Evolutionary conservation across 2,888 invertebrate species (phyloP).

Genomic region (Cerceris ruficornis): DNA sequence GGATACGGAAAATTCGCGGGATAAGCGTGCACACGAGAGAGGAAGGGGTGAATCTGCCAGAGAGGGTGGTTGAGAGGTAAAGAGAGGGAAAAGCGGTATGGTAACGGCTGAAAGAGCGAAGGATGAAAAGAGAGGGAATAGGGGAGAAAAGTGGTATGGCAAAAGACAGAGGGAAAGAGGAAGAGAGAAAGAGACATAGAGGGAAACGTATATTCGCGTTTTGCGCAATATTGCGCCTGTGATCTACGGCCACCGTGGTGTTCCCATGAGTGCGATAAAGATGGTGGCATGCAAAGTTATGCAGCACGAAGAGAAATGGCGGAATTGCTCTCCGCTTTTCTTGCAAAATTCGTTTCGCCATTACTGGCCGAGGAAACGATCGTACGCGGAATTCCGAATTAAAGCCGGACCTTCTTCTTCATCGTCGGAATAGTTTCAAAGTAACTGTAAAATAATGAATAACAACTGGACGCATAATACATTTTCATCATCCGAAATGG

Average conservation of each 20-base stretch:
- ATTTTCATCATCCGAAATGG: too few species aligned
- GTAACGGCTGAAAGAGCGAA: slow-evolving; percentile 17
- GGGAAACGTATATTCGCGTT: slow-evolving; percentile 64
- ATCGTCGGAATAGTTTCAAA: too few species aligned
- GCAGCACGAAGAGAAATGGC: slow-evolving; percentile 68
- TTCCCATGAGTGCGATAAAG: slow-evolving; percentile 80
- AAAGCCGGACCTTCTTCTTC: not conserved
- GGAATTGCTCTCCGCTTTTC: slow-evolving; percentile 48
- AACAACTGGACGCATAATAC: too few species aligned
- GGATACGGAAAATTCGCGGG: slow-evolving; percentile 38
- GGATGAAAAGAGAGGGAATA: slow-evolving; percentile 5
- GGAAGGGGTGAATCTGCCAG: not conserved
- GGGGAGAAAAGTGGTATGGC: slow-evolving; percentile 3
- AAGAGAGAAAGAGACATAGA: slow-evolving; percentile 37
- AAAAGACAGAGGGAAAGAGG: slow-evolving; percentile 24
- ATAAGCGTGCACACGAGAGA: slow-evolving; percentile 32
- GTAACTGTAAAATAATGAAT: too few species aligned
- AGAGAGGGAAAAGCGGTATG: slow-evolving; percentile 39
- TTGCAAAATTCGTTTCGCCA: slow-evolving; percentile 56
- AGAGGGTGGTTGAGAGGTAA: slow-evolving; percentile 15
- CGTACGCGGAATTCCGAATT: slow-evolving; percentile 2
- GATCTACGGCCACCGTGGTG: slow-evolving; percentile 72
- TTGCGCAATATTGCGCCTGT: slow-evolving; percentile 75
- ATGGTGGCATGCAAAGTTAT: slow-evolving; percentile 69
- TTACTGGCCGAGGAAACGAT: slow-evolving; percentile 19